Conservation (phyloP, 2,888 invertebrate genomes). For the Temnothorax rugatulus region DNA sequence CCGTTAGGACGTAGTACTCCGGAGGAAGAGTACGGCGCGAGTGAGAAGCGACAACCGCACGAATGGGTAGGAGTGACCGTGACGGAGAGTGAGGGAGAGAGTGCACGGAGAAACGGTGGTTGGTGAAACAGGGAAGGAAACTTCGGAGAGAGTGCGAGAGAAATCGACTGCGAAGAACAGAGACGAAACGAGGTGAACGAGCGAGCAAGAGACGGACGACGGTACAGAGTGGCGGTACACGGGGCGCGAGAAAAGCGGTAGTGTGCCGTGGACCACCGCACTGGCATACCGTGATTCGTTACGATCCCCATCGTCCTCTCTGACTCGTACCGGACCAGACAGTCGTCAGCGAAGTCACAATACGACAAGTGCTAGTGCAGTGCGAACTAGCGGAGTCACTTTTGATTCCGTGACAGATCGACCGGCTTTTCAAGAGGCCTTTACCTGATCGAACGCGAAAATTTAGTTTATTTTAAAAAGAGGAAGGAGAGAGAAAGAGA, state of each 20-base stretch:
- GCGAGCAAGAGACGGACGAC: conserved; percentile 88
- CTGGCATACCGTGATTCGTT: conserved; percentile 86
- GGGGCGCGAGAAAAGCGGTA: conserved; percentile 89
- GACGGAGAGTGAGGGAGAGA: conserved; percentile 72
- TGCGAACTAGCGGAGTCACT: conserved; percentile 75
- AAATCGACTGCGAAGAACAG: conserved; percentile 72
- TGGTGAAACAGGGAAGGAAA: conserved; percentile 70
- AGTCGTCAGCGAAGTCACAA: conserved; percentile 80
- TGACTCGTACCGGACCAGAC: conserved; percentile 71
- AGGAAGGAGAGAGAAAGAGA: conserved; percentile 51
- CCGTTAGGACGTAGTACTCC: conserved; percentile 75
- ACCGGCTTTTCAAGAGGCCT: conserved; percentile 36
- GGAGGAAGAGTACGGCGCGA: conserved; percentile 74
- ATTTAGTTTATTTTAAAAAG: conserved; percentile 46
- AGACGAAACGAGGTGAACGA: conserved; percentile 85
- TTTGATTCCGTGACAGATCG: conserved; percentile 55
- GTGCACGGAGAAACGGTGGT: conserved; percentile 61
- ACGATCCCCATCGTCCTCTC: conserved; percentile 83
- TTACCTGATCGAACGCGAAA: conserved; percentile 54
- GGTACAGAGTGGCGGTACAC: conserved; percentile 88
- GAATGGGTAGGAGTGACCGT: conserved; percentile 67
- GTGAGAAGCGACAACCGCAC: conserved; percentile 67
- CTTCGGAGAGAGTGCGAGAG: conserved; percentile 76
- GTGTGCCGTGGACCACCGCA: conserved; percentile 90
- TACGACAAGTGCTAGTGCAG: conserved; percentile 84